Evolutionary conservation across 2,113 vertebrate genomes (phyloP), one percentile per base, ranked within the genome.

Genomic region (Macrotus californicus): DNA sequence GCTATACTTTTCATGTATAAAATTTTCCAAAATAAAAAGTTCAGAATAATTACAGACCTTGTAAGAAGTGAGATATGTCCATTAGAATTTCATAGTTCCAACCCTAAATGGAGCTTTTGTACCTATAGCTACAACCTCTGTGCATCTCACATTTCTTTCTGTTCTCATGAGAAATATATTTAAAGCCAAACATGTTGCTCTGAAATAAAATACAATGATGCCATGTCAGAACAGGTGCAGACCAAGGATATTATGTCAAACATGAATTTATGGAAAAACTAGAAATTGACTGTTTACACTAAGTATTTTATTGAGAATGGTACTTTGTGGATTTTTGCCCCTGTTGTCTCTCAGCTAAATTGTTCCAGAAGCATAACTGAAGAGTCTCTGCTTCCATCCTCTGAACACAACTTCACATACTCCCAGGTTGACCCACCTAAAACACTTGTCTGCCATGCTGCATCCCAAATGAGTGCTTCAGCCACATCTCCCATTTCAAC

Each of bases 201-300:
- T 91, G 50, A 94, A 95, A 89, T 80, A 86, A 93, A 95, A 93
- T 34, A 73, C 31, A 69, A 61, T 82, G 21, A 67, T 36, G 4
- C 8, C 76, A 3, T 69, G 92, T 80, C 36, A 73, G 64, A 95
- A 84, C 39, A 93, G 34, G 24, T 79, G 4, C 24, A 83, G 61
- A 26, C 54, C 36, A 93, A 54, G 24, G 61, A 91, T 48, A 92
- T 81, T 66, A 48, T 19, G 89, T 69, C 83, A 66, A 89, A 87
- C 16, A 31, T 14, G 22, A 94, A 43, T 86, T 86, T 94, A 46
- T 86, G 34, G 48, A 36, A 56, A 93, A 92, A n/a, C 72, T 92
- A 19, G 48, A 96, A 95, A 90, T 39, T 34, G 26, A 21, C 50
- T 77, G 10, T 43, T 94, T 10, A 34, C 18, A 9, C 24, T 52